These are phyloP conservation scores for Gopherus evgoodei DNA, from an alignment of 2,113 vertebrate genomes.

Conservation along the genomic window DNA sequence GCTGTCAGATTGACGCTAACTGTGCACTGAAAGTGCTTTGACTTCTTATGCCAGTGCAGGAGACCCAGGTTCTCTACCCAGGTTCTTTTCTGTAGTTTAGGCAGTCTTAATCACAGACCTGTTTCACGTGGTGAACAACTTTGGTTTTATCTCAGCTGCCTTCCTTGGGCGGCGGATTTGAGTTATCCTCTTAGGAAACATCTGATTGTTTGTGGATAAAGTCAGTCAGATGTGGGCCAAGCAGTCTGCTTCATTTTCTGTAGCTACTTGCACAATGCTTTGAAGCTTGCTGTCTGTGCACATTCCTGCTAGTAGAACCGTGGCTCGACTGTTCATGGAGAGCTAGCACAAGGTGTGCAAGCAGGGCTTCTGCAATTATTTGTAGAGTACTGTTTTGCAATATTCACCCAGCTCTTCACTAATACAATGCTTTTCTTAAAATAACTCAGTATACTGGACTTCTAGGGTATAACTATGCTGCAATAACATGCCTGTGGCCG, in stretches of 20 bases:
- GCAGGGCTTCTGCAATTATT: not conserved
- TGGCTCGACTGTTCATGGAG: not conserved
- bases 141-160: not conserved
- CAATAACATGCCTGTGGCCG: too few relatives aligned
- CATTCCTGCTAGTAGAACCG: not conserved
- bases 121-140: not conserved
- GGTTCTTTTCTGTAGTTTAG: not conserved
- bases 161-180: not conserved
- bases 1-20: not conserved
- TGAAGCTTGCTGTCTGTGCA: not conserved
- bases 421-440: not conserved
- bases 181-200: conserved; percentile 4
- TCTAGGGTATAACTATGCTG: too few relatives aligned
- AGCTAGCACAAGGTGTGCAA: too few relatives aligned
- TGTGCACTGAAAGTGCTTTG: accelerated
- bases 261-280: not conserved
- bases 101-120: not conserved
- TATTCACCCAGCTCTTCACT: not conserved
- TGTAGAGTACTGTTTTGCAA: not conserved
- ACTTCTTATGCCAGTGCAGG: not conserved
- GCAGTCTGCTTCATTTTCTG: not conserved
- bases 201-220: not conserved
- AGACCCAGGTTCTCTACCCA: not conserved
- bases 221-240: not conserved
- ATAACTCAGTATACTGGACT: not conserved